Percentiles rank a stretch among this genome's conserved stretches.
Evolutionary conservation across 2,888 invertebrate species (phyloP).

Genomic region (Cerceris rybyensis): DNA sequence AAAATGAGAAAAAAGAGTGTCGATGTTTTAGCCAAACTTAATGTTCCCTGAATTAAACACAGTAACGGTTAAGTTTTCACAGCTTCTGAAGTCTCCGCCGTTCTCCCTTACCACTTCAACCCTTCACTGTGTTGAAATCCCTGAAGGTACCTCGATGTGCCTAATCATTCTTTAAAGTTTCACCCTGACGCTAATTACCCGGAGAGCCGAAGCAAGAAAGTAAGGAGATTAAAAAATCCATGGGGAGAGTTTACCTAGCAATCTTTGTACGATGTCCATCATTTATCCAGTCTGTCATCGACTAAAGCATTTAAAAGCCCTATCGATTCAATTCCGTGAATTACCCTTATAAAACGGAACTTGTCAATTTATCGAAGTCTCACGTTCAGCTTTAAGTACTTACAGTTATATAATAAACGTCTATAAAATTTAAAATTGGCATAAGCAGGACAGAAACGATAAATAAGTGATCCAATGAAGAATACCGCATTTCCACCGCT

Average conservation of each 20-base stretch:
- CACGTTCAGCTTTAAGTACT: background rate
- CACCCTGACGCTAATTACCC: constrained; percentile 72
- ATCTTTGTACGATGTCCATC: constrained; percentile 44
- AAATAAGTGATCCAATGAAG: constrained; percentile 39
- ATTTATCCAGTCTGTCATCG: constrained; percentile 40
- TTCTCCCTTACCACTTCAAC: constrained; percentile 50
- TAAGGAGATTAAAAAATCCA: constrained; percentile 72
- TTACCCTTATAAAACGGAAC: background rate
- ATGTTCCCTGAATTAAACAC: constrained; percentile 61
- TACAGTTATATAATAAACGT: no score
- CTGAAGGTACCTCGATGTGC: constrained; percentile 55
- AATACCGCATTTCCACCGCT: constrained; percentile 49
- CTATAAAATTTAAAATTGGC: background rate
- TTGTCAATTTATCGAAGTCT: background rate
- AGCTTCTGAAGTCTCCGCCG: constrained; percentile 57
- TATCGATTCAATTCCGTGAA: background rate
- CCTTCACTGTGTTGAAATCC: constrained; percentile 62
- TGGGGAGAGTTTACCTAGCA: constrained; percentile 35
- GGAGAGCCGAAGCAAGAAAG: constrained; percentile 60
- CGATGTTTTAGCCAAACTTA: constrained; percentile 31
- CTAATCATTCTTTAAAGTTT: constrained; percentile 76
- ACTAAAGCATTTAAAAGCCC: constrained; percentile 17
- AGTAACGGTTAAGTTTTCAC: constrained; percentile 67
- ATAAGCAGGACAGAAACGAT: constrained; percentile 7
- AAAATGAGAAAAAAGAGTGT: constrained; percentile 13